phyloP scores from a whole-genome alignment of 2,113 vertebrate genomes.

The Nymphicus hollandicus region DNA sequence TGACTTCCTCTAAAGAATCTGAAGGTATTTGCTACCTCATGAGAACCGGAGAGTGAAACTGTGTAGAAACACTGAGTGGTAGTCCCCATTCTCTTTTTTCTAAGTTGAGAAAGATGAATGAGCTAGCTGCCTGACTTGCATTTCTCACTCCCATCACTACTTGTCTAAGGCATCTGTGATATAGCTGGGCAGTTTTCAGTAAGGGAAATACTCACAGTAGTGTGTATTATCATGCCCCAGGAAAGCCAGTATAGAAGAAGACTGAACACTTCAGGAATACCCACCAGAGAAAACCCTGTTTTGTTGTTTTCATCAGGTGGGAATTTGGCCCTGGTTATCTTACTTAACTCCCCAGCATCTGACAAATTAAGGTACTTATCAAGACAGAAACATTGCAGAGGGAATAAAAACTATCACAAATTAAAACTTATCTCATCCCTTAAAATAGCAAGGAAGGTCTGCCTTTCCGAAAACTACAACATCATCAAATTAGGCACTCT shows the following conservation, averaged over 20 bases:
- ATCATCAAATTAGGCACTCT: background rate
- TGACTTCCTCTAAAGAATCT: constrained; percentile 16
- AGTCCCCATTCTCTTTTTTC: constrained; percentile 39
- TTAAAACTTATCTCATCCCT: background rate
- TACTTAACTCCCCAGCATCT: background rate
- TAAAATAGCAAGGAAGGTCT: background rate
- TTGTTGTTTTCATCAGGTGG: background rate
- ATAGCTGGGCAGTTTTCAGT: background rate
- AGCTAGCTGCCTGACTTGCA: background rate
- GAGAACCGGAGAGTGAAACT: constrained; percentile 28
- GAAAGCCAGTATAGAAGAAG: background rate
- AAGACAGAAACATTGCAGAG: background rate
- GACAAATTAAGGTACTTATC: background rate
- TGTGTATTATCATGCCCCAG: background rate
- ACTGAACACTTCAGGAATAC: background rate
- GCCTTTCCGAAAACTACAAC: background rate
- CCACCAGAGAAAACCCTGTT: background rate
- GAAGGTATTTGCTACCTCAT: constrained; percentile 4
- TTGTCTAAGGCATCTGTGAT: background rate
- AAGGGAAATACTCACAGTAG: background rate
- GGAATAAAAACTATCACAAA: background rate
- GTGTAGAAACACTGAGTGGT: background rate
- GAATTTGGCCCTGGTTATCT: background rate
- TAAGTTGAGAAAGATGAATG: constrained; percentile 25
- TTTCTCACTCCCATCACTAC: background rate